These are phyloP conservation scores for Drosophila funebris DNA, from an alignment of 1,140 invertebrate genomes.

Conservation along the genomic window DNA sequence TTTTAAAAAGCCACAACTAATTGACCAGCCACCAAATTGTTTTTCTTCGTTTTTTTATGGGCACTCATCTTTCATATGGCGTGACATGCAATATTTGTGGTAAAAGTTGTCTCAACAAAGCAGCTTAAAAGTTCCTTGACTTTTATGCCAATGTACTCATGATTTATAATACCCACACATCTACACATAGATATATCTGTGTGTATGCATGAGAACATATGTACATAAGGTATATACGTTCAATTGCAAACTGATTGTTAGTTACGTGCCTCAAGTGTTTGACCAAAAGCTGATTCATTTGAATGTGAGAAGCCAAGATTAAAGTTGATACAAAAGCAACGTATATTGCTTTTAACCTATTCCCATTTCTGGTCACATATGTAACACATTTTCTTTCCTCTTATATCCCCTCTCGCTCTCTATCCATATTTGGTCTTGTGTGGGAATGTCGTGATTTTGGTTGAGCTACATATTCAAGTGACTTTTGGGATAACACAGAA, in stretches of 20 bases:
- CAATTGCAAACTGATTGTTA: conserved; percentile 23
- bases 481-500: conserved; percentile 7
- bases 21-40: conserved; percentile 52
- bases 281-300: conserved; percentile 30
- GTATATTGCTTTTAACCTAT: conserved; percentile 21
- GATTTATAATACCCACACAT: conserved; percentile 26
- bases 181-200: not conserved
- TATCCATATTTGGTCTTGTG: conserved; percentile 10
- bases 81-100: conserved; percentile 62
- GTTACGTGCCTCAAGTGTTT: conserved; percentile 39
- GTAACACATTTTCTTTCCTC: conserved; percentile 6
- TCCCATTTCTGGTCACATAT: conserved; percentile 38
- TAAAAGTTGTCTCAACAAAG: conserved; percentile 61
- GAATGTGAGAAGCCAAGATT: conserved; percentile 7
- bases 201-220: not conserved
- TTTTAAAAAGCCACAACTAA: conserved; percentile 44
- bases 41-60: conserved; percentile 43
- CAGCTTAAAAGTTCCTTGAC: conserved; percentile 77
- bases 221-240: conserved; percentile 7
- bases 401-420: not conserved
- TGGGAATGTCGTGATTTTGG: conserved; percentile 19
- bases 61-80: conserved; percentile 61
- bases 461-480: conserved; percentile 28
- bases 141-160: conserved; percentile 32
- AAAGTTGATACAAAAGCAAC: conserved; percentile 9